Base-by-base conservation (phyloP, 2,797 vertebrate species). In the Australoheros facetus region DNA sequence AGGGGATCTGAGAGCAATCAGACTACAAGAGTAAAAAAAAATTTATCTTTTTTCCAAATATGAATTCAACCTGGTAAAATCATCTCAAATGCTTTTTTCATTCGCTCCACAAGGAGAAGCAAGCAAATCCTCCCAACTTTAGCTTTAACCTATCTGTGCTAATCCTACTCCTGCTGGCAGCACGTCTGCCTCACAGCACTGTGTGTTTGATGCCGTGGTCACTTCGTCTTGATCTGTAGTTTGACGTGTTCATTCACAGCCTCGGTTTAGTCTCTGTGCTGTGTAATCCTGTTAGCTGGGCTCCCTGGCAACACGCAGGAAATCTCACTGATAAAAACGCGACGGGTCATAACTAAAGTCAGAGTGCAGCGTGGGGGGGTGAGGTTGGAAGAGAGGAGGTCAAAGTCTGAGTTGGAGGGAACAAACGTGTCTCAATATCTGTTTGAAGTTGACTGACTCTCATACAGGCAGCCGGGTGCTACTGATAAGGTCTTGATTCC, bases 401-500 rank as follows among this genome's bases (percentile, higher is more conserved):
- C 85, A 82, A 87, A 94, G 93, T 94, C 90, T 77, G 64, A 79
- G 76, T 39, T 17, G 6, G 12, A 78, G 39, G 42, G 2, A 3
- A 5, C 6, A 4, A 60, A 45, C 48, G 5, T 23, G 71, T 71
- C 73, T 80, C 81, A n/a, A 4, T 78, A 48, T 75, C 59, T 66
- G 16, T 55, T 23, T 26, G 8, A 56, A 9, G 56, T 51, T 48
- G 7, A 4, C 26, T 75, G 71, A 74, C 74, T 75, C 56, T 32
- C 64, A 78, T 79, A 64, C 85, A 82, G 84, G 86, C 85, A 54
- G 28, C 34, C 28, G 2, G 0, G 0, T 55, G 23, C 62, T 5
- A 1, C 71, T 84, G 71, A 88, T 82, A 79, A 48, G 1, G 37
- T 48, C 55, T 71, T 34, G 11, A 66, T n/a, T 64, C 4, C 3